A percentile compares a stretch with the other conserved stretches of the same genome.
Conservation (phyloP, 2,888 invertebrate species). For the Zootermopsis nevadensis region DNA sequence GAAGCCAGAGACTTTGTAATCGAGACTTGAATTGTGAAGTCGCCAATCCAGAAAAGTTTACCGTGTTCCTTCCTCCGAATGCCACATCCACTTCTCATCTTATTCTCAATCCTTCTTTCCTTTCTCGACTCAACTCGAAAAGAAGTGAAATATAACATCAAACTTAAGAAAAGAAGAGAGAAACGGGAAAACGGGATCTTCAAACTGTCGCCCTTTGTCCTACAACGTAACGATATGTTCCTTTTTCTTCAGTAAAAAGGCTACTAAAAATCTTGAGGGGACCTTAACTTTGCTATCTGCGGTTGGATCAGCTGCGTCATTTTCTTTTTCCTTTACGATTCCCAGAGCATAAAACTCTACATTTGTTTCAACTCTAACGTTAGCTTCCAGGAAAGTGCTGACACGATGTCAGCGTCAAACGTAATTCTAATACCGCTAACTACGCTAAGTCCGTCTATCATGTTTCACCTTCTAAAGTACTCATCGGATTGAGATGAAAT, state of each 20-base stretch:
- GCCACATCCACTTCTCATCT: background rate
- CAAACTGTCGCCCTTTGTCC: slow-evolving; percentile 18
- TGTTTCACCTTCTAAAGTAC: no score
- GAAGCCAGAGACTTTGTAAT: background rate
- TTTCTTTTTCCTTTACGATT: slow-evolving; percentile 14
- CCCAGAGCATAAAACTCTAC: slow-evolving; percentile 23
- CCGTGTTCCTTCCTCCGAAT: slow-evolving; percentile 17
- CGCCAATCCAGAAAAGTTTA: slow-evolving; percentile 26
- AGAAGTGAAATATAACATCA: slow-evolving; percentile 39
- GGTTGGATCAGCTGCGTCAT: slow-evolving; percentile 36
- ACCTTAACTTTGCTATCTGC: slow-evolving; percentile 32
- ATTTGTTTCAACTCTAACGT: slow-evolving; percentile 36
- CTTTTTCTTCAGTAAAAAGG: slow-evolving; percentile 12
- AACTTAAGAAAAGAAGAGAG: slow-evolving; percentile 12
- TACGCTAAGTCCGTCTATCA: no score
- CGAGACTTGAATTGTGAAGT: slow-evolving; percentile 20
- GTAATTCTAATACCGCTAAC: no score
- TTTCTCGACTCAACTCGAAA: slow-evolving; percentile 28
- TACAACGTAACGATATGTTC: slow-evolving; percentile 34
- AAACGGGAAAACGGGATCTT: slow-evolving; percentile 19
- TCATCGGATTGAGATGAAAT: no score
- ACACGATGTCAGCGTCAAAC: no score
- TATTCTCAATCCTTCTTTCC: slow-evolving; percentile 28
- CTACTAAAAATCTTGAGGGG: slow-evolving; percentile 31
- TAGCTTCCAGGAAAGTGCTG: no score